Base-by-base conservation (phyloP, 2,113 vertebrate species). In the Psittacus erithacus region DNA sequence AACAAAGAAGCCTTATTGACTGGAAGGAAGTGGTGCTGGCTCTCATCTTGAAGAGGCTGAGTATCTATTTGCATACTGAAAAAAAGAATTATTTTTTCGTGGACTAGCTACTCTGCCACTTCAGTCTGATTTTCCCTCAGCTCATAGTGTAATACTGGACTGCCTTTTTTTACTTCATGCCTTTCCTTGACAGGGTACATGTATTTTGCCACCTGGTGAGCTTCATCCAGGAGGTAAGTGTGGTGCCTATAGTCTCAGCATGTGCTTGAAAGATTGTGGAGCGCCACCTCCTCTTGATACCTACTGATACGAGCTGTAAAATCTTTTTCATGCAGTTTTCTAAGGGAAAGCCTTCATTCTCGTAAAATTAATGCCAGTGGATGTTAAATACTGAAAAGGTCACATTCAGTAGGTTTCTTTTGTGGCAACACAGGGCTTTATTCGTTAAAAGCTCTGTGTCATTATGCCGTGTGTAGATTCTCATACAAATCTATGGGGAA, bases 371-470 rank as follows among this genome's bases (percentile, higher is more conserved):
- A 49, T 81, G 80, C 80, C 55, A 43, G 44, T 64, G 46, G 55
- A 87, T 33, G 80, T 49, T 79, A 80, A 95, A 76, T 81, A 67
- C 67, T 74, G 71, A 43, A 38, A 86, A 93, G 69, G 63, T 94
- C 88, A 90, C 57, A 39, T 47, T 85, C 52, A 80, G 27, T 88
- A 78, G 47, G 18, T 82, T 73, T 83, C 35, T 90, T 96, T 89
- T 80, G 44, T 87, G 76, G 83, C 55, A 75, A 52, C 60, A n/a
- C 24, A 89, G 82, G 74, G 67, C 49, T 38, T 92, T 95, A 85
- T 90, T 97, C 79, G 91, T 91, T 88, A 67, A 50, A 94, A 96
- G 35, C 55, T 82, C 33, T 3, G 5, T 68, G 64, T 82, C 71
- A 33, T 91, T 76, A 68, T 93, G 62, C 87, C 77, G 39, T 31